Base-by-base conservation (phyloP, 1,140 invertebrate genomes). In the Lycorma delicatula region DNA sequence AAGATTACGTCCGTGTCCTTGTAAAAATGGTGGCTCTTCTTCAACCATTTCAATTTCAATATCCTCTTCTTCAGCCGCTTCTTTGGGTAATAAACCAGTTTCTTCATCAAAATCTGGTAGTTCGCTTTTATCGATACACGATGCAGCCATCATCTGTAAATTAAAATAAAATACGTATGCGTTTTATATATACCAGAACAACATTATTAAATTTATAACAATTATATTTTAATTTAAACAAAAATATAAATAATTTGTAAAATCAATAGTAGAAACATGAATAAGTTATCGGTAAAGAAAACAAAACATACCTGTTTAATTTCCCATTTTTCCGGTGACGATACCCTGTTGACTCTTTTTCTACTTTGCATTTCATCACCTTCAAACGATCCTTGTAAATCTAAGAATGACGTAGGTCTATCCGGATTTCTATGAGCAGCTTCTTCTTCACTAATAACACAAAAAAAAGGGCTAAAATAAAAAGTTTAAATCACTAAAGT, bases 21-120 rank as follows among this genome's bases (percentile, higher is more conserved):
- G 82, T 0, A 99, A 76, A 73, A 99, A 99, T 1, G 95, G 90
- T 0, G 97, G 91, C 69, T 99, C 96, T 56, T 99, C 97, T 75
- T 99, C 97, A 0, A 98, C 95, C 31, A 99, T 77, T 74, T 99
- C 97, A 59, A 99, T 98, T 76, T 99, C 97, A 50, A 99, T 90
- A 70, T 99, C 97, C 66, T 97, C 97, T 71, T 98, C 96, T 60
- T 86, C 85, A 56, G 91, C 91, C 55, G 93, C 90, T 67, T 93
- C 91, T 70, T 91, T 90, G 0, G 90, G 86, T n/a, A 89, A 68
- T 3, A 92, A 71, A 41, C 91, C 91, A 7, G 87, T 91, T 69
- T 93, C 90, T 59, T 89, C 89, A 66, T 95, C 92, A 69, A 95
- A 94, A 68, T 94, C 91, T 1, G 91, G 92, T 41, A 94, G 71